Evolutionary conservation across 2,888 invertebrate species (phyloP).

Genomic region (Chymomyza amoena): DNA sequence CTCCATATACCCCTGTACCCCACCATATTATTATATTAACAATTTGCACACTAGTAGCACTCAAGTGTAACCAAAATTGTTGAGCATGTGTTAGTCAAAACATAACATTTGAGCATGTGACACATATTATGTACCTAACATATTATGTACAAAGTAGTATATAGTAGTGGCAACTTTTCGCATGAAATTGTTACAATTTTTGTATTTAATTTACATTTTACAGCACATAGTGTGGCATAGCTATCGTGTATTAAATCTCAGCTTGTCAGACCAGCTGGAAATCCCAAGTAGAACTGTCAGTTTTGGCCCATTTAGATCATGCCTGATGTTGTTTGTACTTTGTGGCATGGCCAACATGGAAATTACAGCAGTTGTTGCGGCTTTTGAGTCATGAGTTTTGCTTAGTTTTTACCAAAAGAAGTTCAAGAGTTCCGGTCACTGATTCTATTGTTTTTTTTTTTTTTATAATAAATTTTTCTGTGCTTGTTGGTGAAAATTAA

Average conservation of each 20-base stretch:
- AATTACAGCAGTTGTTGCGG: neutral
- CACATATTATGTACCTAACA: constrained; percentile 38
- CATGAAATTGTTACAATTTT: constrained; percentile 19
- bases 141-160: constrained; percentile 8
- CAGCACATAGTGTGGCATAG: constrained; percentile 3
- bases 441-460: constrained; percentile 47
- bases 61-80: constrained; percentile 41
- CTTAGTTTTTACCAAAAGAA: constrained; percentile 15
- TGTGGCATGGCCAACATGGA: neutral
- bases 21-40: no score
- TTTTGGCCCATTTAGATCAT: neutral
- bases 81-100: neutral
- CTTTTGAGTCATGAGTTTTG: neutral
- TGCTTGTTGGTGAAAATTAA: constrained; percentile 60
- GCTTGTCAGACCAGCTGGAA: neutral
- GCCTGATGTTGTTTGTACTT: neutral
- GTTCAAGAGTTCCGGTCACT: constrained; percentile 56
- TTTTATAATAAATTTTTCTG: neutral
- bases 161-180: constrained; percentile 29
- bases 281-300: constrained; percentile 1
- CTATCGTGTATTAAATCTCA: neutral
- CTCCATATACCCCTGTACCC: no score
- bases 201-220: constrained; percentile 26
- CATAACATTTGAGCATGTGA: constrained; percentile 14
- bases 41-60: constrained; percentile 32